Percentiles rank a stretch among this genome's conserved stretches.
Conservation (phyloP, 2,888 invertebrate species). For the Orthosia cruda region DNA sequence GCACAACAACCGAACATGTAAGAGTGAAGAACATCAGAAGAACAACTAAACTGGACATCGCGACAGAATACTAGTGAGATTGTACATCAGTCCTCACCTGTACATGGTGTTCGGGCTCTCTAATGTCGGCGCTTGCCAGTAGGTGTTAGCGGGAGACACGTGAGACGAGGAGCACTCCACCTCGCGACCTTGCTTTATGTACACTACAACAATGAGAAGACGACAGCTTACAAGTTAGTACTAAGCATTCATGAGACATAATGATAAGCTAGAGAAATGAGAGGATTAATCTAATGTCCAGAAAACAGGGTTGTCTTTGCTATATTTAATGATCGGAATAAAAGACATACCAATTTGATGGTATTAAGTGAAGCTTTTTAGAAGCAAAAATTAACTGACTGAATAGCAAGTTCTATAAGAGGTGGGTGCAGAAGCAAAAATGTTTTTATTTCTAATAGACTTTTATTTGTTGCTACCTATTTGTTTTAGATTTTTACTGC, state of each 20-base stretch:
- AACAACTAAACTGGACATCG: not conserved
- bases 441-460: too few species aligned
- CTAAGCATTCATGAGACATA: not conserved
- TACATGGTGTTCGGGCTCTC: slow-evolving; percentile 83
- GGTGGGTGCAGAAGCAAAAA: too few species aligned
- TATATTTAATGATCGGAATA: too few species aligned
- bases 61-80: not conserved
- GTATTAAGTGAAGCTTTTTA: too few species aligned
- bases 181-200: slow-evolving; percentile 93
- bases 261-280: not conserved
- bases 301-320: not conserved
- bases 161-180: slow-evolving; percentile 88
- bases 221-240: not conserved
- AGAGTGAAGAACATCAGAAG: not conserved
- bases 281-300: not conserved
- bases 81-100: slow-evolving; percentile 74
- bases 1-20: not conserved
- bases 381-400: too few species aligned
- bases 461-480: too few species aligned
- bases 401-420: too few species aligned
- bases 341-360: too few species aligned
- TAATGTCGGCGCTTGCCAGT: slow-evolving; percentile 85
- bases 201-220: slow-evolving; percentile 74
- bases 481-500: too few species aligned
- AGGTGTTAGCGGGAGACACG: slow-evolving; percentile 83